phyloP scores from a whole-genome alignment of 2,797 vertebrate genomes.

The Poliocrania exsul region DNA sequence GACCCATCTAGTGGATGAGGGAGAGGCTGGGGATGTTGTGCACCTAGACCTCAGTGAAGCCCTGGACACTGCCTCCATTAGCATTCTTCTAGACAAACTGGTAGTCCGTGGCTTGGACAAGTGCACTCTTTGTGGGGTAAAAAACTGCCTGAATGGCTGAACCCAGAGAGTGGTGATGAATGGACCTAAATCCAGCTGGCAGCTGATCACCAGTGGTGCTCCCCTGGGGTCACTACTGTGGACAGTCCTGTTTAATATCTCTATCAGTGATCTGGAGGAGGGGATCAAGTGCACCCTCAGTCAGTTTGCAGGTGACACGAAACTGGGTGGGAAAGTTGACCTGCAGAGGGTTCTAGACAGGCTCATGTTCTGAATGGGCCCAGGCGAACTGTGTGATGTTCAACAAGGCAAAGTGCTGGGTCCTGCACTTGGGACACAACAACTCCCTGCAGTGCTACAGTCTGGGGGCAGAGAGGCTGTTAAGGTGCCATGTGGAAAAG shows the following conservation, averaged over 20 bases:
- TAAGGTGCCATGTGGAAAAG: background rate
- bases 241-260: background rate
- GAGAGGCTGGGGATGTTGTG: background rate
- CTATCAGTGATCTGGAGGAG: background rate
- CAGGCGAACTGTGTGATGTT: too few relatives aligned
- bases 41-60: background rate
- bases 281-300: background rate
- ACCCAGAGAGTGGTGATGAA: background rate
- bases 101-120: background rate
- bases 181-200: background rate
- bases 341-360: background rate
- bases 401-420: background rate
- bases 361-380: background rate
- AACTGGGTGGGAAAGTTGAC: background rate
- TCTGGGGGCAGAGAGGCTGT: background rate
- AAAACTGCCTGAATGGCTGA: background rate
- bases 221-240: background rate
- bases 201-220: background rate
- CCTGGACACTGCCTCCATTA: background rate
- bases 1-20: background rate
- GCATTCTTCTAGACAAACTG: background rate
- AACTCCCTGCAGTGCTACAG: background rate
- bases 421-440: background rate
- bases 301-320: background rate
- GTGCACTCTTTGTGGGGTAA: background rate